Percentiles rank a stretch among this genome's conserved stretches.
Conservation (phyloP, 2,888 invertebrate genomes). For the Amiota communis region DNA sequence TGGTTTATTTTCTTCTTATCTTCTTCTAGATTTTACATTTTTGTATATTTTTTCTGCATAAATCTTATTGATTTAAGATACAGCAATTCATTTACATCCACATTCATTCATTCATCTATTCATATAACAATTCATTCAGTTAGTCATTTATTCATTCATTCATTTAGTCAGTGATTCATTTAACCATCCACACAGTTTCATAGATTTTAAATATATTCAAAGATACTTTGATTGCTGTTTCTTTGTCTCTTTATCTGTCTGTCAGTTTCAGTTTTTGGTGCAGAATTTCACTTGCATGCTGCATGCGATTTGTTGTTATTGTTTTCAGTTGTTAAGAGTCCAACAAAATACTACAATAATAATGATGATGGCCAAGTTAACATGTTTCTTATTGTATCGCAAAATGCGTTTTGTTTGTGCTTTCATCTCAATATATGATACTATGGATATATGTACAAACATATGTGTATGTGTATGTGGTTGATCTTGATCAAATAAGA, state of each 20-base stretch:
- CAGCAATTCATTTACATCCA: conserved; percentile 10
- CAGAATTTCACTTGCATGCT: conserved; percentile 24
- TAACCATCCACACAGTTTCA: too few relatives aligned
- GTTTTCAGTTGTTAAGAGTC: neutral
- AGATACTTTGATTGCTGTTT: conserved; percentile 32
- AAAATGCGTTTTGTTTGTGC: neutral
- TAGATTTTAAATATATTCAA: too few relatives aligned
- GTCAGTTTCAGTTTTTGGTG: neutral
- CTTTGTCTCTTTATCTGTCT: neutral
- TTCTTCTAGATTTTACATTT: conserved; percentile 15
- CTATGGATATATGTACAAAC: neutral
- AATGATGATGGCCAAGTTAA: too few relatives aligned
- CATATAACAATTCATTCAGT: too few relatives aligned
- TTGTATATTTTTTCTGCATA: neutral
- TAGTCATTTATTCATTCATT: too few relatives aligned
- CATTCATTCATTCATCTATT: conserved; percentile 6
- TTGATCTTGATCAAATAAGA: conserved; percentile 62
- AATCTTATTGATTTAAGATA: too few relatives aligned
- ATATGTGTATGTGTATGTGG: neutral
- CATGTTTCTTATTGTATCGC: too few relatives aligned
- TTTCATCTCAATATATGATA: neutral
- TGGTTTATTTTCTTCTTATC: neutral
- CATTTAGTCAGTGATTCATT: too few relatives aligned
- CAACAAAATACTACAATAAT: neutral
- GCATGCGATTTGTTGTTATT: neutral